These are phyloP conservation scores for Hirudo medicinalis DNA, from an alignment of 1,140 invertebrate genomes.

Conservation along the genomic window DNA sequence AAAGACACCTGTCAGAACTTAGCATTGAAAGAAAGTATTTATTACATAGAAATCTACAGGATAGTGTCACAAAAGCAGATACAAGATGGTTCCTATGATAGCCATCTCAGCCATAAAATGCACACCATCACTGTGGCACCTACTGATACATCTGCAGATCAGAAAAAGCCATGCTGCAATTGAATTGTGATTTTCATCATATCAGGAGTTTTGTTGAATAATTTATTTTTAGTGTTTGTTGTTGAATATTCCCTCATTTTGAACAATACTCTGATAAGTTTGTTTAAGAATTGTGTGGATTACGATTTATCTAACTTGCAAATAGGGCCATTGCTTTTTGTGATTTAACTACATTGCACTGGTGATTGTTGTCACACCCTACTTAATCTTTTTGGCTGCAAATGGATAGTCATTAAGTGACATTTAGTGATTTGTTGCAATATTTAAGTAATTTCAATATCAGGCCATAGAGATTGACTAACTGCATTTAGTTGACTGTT, in stretches of 20 bases:
- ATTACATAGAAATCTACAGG: slow-evolving; percentile 73
- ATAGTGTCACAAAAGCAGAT: slow-evolving; percentile 94
- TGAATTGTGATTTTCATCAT: background rate
- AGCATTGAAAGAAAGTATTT: no score
- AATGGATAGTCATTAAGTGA: no score
- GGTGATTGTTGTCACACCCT: no score
- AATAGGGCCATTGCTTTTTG: no score
- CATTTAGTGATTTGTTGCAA: no score
- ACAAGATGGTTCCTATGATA: slow-evolving; percentile 71
- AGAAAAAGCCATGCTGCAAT: slow-evolving; percentile 16
- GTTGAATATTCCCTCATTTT: background rate
- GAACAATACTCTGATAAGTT: background rate
- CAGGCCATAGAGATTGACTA: no score
- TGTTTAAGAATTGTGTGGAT: background rate
- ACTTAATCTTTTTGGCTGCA: no score
- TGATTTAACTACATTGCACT: no score
- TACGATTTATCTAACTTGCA: background rate
- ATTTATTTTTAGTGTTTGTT: slow-evolving; percentile 2
- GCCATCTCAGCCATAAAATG: slow-evolving; percentile 37
- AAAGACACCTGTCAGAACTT: background rate
- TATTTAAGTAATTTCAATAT: no score
- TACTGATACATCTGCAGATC: slow-evolving; percentile 25
- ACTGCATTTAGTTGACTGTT: no score
- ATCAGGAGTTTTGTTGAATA: background rate
- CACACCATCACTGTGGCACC: slow-evolving; percentile 37